Percentiles rank a stretch among this genome's conserved stretches.
phyloP scores from a whole-genome alignment of 2,888 invertebrate genomes.

The Meghimatium bilineatum region DNA sequence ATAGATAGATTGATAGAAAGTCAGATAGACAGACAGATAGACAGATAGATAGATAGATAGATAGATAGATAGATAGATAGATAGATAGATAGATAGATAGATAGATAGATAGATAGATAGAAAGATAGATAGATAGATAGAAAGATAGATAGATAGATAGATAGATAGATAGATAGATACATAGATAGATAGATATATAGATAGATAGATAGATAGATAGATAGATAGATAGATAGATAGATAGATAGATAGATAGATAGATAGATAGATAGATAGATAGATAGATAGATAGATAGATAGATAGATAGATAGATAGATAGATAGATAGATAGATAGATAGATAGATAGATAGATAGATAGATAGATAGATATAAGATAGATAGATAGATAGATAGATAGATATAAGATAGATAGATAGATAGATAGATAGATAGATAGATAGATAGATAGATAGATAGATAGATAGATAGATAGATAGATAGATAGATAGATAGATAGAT shows the following conservation, averaged over 20 bases:
- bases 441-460: not conserved
- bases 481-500: constrained; percentile 1
- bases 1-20: not conserved
- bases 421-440: not conserved
- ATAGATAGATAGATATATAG: not conserved
- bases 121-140: not conserved
- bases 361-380: not conserved
- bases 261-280: not conserved
- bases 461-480: not conserved
- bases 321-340: not conserved
- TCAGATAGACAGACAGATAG: not conserved
- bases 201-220: not conserved
- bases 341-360: not conserved
- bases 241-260: not conserved
- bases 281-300: not conserved
- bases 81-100: not conserved
- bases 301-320: not conserved
- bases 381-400: no score
- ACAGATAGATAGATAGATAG: not conserved
- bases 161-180: not conserved
- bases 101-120: not conserved
- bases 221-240: not conserved
- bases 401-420: not conserved
- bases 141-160: not conserved
- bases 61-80: constrained; percentile 22